Evolutionary conservation across 1,140 invertebrate species (phyloP).

Genomic region (Monochamus saltuarius): DNA sequence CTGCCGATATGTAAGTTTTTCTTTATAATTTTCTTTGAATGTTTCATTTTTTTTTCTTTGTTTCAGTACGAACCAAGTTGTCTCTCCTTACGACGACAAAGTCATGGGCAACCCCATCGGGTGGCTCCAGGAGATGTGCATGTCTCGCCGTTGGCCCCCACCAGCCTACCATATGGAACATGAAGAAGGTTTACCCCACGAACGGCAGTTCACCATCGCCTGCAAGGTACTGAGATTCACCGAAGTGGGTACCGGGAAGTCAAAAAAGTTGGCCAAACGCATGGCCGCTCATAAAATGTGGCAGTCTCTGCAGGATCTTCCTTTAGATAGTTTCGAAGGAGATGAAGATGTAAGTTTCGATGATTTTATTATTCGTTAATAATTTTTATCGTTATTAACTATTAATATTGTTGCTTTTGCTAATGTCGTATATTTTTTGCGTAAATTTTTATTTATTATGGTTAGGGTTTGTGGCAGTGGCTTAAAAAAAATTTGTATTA

Average conservation of each 20-base stretch:
- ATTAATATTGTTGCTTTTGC: too few species aligned
- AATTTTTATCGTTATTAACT: too few species aligned
- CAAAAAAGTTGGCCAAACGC: conserved; percentile 94
- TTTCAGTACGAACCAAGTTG: conserved; percentile 45
- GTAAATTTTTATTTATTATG: too few species aligned
- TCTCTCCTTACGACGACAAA: conserved; percentile 63
- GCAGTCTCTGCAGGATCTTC: conserved; percentile 75
- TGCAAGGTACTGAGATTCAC: conserved; percentile 80
- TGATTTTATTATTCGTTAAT: too few species aligned
- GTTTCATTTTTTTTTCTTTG: background rate
- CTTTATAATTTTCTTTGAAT: background rate
- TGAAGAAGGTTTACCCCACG: conserved; percentile 89
- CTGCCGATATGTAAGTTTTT: conserved; percentile 41
- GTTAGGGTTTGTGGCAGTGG: too few species aligned
- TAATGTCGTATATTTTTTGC: too few species aligned
- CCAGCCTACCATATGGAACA: conserved; percentile 89
- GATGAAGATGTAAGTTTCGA: conserved; percentile 33
- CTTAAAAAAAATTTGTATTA: too few species aligned
- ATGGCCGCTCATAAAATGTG: conserved; percentile 93
- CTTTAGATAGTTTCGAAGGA: conserved; percentile 58
- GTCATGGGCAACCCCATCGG: conserved; percentile 90
- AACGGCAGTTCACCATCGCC: conserved; percentile 89
- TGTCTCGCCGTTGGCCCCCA: conserved; percentile 91
- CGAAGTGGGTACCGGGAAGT: conserved; percentile 84
- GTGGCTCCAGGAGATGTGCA: conserved; percentile 93